Conservation (phyloP, 2,888 invertebrate species). For the Drosophila yooni region DNA sequence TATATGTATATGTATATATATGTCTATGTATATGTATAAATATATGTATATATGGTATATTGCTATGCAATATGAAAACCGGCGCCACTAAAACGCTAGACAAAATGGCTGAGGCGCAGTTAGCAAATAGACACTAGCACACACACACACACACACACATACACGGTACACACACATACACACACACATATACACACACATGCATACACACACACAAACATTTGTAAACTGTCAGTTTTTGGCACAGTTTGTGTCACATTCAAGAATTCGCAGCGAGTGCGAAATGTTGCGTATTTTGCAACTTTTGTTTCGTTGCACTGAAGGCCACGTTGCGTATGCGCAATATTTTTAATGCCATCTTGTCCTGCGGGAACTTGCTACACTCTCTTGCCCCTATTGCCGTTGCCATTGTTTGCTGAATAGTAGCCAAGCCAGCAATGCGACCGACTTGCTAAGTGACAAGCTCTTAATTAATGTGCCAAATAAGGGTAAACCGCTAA, state of each 20-base stretch:
- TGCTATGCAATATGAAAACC: slow-evolving; percentile 27
- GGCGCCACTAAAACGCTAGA: slow-evolving; percentile 57
- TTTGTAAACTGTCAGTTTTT: slow-evolving; percentile 43
- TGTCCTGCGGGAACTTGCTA: slow-evolving; percentile 11
- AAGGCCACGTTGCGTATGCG: slow-evolving; percentile 62
- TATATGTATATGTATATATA: neutral
- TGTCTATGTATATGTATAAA: neutral
- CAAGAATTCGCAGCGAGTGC: slow-evolving; percentile 36
- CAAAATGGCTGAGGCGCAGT: slow-evolving; percentile 52
- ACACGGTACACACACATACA: neutral
- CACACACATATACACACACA: neutral
- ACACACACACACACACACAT: slow-evolving; percentile 1
- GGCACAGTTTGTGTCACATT: slow-evolving; percentile 45
- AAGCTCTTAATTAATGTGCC: slow-evolving; percentile 66
- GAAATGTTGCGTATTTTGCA: slow-evolving; percentile 41
- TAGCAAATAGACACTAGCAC: slow-evolving; percentile 13
- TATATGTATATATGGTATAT: neutral
- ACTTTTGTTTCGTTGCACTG: slow-evolving; percentile 21
- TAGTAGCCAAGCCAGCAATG: slow-evolving; percentile 31
- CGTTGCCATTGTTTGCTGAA: slow-evolving; percentile 5
- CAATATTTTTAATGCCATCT: slow-evolving; percentile 38
- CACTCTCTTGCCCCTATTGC: slow-evolving; percentile 1
- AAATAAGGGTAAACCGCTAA: slow-evolving; percentile 36
- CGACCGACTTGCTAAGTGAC: slow-evolving; percentile 48
- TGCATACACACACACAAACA: slow-evolving; percentile 4